Evolutionary conservation across 1,140 invertebrate genomes (phyloP).

Genomic region (Sitobion miscanthi): DNA sequence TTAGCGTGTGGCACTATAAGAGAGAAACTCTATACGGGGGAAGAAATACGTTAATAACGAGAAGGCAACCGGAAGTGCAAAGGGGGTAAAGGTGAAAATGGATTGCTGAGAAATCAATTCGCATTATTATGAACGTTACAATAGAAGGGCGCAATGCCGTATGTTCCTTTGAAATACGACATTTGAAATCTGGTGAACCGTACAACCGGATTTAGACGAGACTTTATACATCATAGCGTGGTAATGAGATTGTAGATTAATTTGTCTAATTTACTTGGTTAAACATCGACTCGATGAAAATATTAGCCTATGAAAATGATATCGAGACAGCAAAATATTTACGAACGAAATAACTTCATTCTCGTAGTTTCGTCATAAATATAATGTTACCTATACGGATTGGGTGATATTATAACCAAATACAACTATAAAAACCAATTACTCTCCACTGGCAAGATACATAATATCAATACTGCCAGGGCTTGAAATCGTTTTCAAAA

Average conservation of each 20-base stretch:
- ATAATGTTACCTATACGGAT: not conserved
- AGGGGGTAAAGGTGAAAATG: constrained; percentile 17
- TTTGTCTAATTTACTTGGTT: not conserved
- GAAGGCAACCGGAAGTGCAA: not conserved
- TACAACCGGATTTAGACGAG: not conserved
- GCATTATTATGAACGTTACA: constrained; percentile 30
- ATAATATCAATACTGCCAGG: not conserved
- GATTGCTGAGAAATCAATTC: constrained; percentile 30
- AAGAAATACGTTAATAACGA: constrained; percentile 23
- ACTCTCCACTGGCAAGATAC: not conserved
- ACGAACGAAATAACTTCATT: not conserved
- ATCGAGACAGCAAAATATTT: too few species aligned
- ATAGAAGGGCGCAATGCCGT: not conserved
- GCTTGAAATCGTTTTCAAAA: too few species aligned
- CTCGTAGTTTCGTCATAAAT: not conserved
- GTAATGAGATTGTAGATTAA: not conserved
- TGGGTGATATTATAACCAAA: not conserved
- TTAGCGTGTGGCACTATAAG: not conserved
- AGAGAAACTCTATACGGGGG: not conserved
- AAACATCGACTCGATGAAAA: not conserved
- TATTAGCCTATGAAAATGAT: too few species aligned
- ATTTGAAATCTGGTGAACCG: constrained; percentile 15
- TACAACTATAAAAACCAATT: not conserved
- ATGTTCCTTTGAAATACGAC: constrained; percentile 8
- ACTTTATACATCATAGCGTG: not conserved